Evolutionary conservation across 2,113 vertebrate genomes (phyloP), one percentile per base, ranked within the genome.

Genomic region (Otocyon megalotis): DNA sequence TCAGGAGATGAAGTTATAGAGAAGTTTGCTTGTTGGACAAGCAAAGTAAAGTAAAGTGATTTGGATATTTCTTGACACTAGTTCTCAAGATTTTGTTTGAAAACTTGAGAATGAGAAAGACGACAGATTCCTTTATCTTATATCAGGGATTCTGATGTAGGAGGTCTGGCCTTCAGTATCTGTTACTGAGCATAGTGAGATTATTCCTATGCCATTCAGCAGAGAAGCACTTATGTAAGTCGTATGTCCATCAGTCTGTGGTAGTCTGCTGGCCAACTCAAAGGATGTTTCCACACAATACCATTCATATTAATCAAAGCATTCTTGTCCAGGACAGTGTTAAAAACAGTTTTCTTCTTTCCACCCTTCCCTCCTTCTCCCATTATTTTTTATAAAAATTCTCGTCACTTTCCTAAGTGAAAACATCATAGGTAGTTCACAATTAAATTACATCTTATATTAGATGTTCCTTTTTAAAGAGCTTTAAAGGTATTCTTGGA

Each of bases 1-100:
- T 86, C 11, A 63, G 72, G 60, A 88, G 12, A 65, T 1, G 22
- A 60, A 60, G 24, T 90, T 58, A 63, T 26, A 30, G 43, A 43
- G 62, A 67, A 94, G 32, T 54, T 79, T 56, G 28, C 60, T 81
- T 79, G 6, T 62, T 91, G 80, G 43, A 43, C 2, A 89, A 0
- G 43, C 86, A 54, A 88, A 81, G 65, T 85, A 85, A 60, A 84
- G 19, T 37, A 3, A 93, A 80, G 24, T 53, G 58, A 63, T 83
- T 43, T 81, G 24, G 48, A 77, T 67, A 13, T 83, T 96, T 96
- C 77, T 93, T 63, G 35, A 58, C n/a, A 37, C n/a, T 80, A 28
- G 1, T 88, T 91, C 43, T 87, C n/a, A n/a, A n/a, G 65, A 35
- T 79, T 81, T 69, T 67, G 12, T 69, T 32, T 3, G 63, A 56